phyloP scores from a whole-genome alignment of 2,797 vertebrate species.

The Hybognathus amarus region DNA sequence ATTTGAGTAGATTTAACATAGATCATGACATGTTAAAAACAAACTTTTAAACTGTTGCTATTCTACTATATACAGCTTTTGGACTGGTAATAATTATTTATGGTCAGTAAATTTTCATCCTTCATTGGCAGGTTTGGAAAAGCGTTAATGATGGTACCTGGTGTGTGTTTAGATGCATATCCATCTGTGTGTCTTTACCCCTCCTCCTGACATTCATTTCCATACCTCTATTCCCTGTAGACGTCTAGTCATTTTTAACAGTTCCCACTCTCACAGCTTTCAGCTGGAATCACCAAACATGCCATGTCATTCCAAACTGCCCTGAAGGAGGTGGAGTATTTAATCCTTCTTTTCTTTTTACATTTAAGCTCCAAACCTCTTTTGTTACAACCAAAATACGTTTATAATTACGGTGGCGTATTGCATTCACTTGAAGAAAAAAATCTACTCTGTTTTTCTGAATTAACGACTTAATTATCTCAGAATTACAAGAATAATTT shows the following conservation, averaged over 20 bases:
- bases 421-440: too few relatives aligned
- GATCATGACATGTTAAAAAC: neutral
- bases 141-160: neutral
- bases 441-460: too few relatives aligned
- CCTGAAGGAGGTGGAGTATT: neutral
- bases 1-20: neutral
- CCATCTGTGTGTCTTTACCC: constrained; percentile 22
- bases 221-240: constrained; percentile 32
- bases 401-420: too few relatives aligned
- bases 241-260: neutral
- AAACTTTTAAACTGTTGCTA: neutral
- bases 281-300: constrained; percentile 14
- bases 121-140: neutral
- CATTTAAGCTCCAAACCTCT: neutral
- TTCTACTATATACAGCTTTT: constrained; percentile 2
- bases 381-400: neutral
- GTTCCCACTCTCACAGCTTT: constrained; percentile 15
- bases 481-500: too few relatives aligned
- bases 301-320: neutral
- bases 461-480: too few relatives aligned
- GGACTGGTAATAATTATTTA: neutral
- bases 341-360: neutral
- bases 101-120: neutral
- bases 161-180: constrained; percentile 4
- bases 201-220: constrained; percentile 28